Conservation (phyloP, 2,113 vertebrate genomes). For the Tricholaema leucomelas region DNA sequence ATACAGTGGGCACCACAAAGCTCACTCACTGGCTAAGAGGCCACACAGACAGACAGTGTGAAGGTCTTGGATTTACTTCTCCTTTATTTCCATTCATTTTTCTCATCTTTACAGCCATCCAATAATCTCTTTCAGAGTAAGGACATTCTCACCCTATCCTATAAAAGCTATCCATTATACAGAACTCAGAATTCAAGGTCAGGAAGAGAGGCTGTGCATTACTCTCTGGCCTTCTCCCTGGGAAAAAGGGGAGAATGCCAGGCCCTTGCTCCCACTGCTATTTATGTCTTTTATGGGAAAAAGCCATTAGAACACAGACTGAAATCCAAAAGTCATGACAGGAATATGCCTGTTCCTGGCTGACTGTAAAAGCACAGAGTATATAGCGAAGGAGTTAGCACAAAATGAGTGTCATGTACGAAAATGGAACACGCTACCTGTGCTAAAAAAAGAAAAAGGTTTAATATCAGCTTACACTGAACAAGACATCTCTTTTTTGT, state of each 20-base stretch:
- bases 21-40: rapidly evolving
- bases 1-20: not conserved
- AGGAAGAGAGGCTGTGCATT: not conserved
- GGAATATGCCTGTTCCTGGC: not conserved
- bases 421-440: not conserved
- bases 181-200: not conserved
- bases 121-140: not conserved
- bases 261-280: not conserved
- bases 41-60: not conserved
- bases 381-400: not conserved
- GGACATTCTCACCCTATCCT: not conserved
- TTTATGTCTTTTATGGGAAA: not conserved
- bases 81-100: not conserved
- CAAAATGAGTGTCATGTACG: not conserved
- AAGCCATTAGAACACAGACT: not conserved
- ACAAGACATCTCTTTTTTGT: not conserved
- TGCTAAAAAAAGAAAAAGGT: not conserved
- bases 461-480: not conserved
- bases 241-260: not conserved
- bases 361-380: not conserved
- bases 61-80: not conserved
- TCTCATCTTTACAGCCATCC: not conserved
- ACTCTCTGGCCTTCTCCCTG: not conserved
- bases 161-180: not conserved
- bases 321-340: not conserved